phyloP scores from a whole-genome alignment of 2,888 invertebrate genomes.

The Andrena chrysosceles region DNA sequence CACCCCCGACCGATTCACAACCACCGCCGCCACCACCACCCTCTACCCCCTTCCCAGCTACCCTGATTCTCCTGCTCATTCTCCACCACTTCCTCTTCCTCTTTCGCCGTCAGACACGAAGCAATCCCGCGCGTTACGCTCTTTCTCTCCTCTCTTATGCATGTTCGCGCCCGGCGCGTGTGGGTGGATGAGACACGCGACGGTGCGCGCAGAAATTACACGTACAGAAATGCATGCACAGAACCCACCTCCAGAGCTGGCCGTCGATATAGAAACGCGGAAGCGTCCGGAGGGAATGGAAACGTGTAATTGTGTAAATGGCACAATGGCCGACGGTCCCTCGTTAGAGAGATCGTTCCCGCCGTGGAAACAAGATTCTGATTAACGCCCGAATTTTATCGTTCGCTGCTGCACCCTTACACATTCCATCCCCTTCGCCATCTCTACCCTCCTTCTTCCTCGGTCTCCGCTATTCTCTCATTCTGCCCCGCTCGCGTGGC shows the following conservation, averaged over 20 bases:
- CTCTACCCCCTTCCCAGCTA: slow-evolving; percentile 19
- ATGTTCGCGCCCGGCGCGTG: background rate
- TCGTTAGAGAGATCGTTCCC: slow-evolving; percentile 71
- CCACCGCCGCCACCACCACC: slow-evolving; percentile 51
- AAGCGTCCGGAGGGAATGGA: slow-evolving; percentile 75
- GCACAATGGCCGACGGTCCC: slow-evolving; percentile 79
- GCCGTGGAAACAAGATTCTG: slow-evolving; percentile 80
- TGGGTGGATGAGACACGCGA: slow-evolving; percentile 15
- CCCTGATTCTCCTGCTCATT: background rate
- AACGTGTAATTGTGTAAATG: slow-evolving; percentile 82
- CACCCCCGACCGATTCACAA: slow-evolving; percentile 62
- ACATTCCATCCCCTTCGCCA: slow-evolving; percentile 11
- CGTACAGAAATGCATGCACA: slow-evolving; percentile 6
- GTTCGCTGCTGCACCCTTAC: slow-evolving; percentile 50
- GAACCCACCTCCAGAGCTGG: slow-evolving; percentile 19
- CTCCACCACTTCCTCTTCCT: slow-evolving; percentile 34
- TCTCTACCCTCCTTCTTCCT: background rate
- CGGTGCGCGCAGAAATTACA: slow-evolving; percentile 36
- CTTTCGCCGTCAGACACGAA: slow-evolving; percentile 57
- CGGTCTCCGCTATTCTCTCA: slow-evolving; percentile 5
- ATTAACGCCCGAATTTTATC: slow-evolving; percentile 82
- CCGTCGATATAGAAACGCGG: slow-evolving; percentile 69
- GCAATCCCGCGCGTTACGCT: slow-evolving; percentile 49
- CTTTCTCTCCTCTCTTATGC: slow-evolving; percentile 26
- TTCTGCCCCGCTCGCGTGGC: background rate